Percentiles rank a stretch among this genome's conserved stretches.
Evolutionary conservation across 2,888 invertebrate species (phyloP).

Genomic region (Allophyes oxyacanthae): DNA sequence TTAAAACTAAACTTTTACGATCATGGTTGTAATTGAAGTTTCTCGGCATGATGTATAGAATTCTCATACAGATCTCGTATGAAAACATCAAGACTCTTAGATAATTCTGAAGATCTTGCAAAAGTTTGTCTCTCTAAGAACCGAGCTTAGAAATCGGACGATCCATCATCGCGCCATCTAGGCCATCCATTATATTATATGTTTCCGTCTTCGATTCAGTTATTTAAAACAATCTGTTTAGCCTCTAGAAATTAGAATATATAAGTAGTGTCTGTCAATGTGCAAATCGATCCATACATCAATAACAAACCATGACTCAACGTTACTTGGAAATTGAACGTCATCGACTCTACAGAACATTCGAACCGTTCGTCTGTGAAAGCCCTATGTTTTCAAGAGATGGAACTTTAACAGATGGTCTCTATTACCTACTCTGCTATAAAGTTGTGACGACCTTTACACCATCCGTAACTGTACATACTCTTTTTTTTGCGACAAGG

Average conservation of each 20-base stretch:
- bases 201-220: slow-evolving; percentile 1
- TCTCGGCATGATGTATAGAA: no score
- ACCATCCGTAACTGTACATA: no score
- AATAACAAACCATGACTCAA: slow-evolving; percentile 39
- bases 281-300: slow-evolving; percentile 37
- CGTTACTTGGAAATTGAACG: slow-evolving; percentile 33
- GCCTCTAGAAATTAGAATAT: slow-evolving; percentile 24
- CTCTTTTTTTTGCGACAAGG: background rate
- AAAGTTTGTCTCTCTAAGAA: no score
- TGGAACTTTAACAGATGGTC: background rate
- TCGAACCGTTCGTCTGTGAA: slow-evolving; percentile 10
- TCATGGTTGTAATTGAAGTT: no score
- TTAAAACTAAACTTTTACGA: no score
- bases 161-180: no score
- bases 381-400: slow-evolving; percentile 9
- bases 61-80: no score
- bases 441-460: background rate
- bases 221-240: slow-evolving; percentile 17
- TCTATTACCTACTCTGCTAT: slow-evolving; percentile 8
- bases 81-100: no score
- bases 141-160: no score
- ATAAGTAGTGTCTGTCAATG: slow-evolving; percentile 25
- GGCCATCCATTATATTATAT: no score
- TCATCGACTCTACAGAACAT: slow-evolving; percentile 32
- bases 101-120: no score